These are phyloP conservation scores for Colaptes auratus DNA, from an alignment of 2,113 vertebrate genomes.

Conservation along the genomic window DNA sequence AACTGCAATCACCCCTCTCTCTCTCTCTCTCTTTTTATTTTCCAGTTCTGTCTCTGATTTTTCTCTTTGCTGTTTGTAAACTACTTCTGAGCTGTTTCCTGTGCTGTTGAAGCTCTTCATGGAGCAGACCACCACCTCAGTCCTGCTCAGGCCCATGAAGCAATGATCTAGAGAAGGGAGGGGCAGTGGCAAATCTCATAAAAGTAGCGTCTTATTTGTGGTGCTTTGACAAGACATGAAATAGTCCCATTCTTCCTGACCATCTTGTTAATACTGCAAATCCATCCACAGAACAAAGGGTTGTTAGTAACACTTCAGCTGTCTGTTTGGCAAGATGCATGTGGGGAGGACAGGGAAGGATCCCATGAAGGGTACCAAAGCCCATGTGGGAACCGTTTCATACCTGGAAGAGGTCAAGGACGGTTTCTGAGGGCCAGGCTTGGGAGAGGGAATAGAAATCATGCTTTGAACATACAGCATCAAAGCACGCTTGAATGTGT, in stretches of 20 bases:
- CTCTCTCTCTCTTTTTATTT: neutral
- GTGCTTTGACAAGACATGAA: constrained; percentile 20
- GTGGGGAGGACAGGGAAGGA: neutral
- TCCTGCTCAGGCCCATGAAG: constrained; percentile 19
- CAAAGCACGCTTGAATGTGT: neutral
- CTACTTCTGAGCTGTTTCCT: neutral
- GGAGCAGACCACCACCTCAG: neutral
- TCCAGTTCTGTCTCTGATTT: neutral
- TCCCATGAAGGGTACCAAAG: neutral
- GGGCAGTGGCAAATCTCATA: neutral
- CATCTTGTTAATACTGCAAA: constrained; percentile 9
- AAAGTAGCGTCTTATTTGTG: constrained; percentile 20
- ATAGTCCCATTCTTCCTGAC: neutral
- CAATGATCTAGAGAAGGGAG: neutral
- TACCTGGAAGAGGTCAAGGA: constrained; percentile 1
- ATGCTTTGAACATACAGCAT: constrained; percentile 38
- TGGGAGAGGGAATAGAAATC: neutral
- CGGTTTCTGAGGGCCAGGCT: neutral
- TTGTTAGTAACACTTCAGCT: neutral
- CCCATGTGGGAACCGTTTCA: neutral
- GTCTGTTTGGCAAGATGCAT: neutral
- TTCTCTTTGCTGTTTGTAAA: constrained; percentile 15
- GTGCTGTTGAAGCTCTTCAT: neutral
- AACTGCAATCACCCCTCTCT: neutral
- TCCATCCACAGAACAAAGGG: neutral